Percentiles rank a stretch among this genome's conserved stretches.
Conservation (phyloP, 1,140 invertebrate genomes). For the Hylaeus volcanicus region DNA sequence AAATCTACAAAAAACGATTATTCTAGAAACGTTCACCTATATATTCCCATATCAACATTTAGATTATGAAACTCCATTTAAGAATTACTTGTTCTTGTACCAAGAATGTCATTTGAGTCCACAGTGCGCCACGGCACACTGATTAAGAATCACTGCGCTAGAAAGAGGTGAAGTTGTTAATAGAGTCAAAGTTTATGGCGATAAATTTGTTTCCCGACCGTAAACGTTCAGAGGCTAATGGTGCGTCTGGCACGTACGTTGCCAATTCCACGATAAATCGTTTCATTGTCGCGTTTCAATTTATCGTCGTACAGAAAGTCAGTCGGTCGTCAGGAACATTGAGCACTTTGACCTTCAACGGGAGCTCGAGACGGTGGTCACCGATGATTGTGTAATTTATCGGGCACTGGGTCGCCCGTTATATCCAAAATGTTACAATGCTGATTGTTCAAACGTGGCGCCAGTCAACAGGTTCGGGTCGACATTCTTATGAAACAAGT, state of each 20-base stretch:
- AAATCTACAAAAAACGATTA: too few relatives aligned
- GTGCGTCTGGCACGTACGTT: slow-evolving; percentile 31
- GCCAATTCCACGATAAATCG: slow-evolving; percentile 30
- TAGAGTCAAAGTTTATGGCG: slow-evolving; percentile 12
- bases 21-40: too few relatives aligned
- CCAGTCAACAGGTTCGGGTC: background rate
- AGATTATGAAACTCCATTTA: too few relatives aligned
- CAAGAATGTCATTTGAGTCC: too few relatives aligned
- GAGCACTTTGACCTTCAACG: slow-evolving; percentile 16
- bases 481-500: background rate
- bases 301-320: background rate
- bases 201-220: background rate
- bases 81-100: too few relatives aligned
- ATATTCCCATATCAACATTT: too few relatives aligned
- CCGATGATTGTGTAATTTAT: background rate
- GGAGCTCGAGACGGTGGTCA: background rate
- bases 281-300: slow-evolving; percentile 42
- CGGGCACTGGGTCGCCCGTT: background rate
- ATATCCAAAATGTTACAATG: background rate
- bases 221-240: slow-evolving; percentile 26
- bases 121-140: too few relatives aligned
- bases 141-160: too few relatives aligned
- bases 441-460: background rate
- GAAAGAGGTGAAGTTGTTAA: background rate
- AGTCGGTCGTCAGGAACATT: background rate